Conservation (phyloP, 2,797 vertebrate genomes). For the Brotula barbata region DNA sequence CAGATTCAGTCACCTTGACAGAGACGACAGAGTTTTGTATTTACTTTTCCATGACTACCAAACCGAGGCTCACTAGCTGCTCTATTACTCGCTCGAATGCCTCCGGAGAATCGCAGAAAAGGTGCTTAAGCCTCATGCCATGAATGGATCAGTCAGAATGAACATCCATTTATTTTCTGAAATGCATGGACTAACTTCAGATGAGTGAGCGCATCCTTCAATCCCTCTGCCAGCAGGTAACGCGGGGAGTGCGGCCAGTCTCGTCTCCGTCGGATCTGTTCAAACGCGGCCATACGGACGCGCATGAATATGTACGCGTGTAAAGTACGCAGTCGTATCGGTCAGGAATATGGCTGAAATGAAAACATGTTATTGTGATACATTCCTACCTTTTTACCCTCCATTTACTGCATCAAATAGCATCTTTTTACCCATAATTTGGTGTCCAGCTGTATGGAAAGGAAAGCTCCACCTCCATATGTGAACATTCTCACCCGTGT, state of each 20-base stretch:
- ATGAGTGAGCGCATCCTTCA: background rate
- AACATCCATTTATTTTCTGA: slow-evolving; percentile 25
- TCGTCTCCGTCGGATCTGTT: background rate
- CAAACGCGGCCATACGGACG: background rate
- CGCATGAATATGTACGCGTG: background rate
- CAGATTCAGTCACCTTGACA: slow-evolving; percentile 20
- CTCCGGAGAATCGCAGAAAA: slow-evolving; percentile 29
- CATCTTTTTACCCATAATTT: no score
- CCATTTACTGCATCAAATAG: no score
- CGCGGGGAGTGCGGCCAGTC: background rate
- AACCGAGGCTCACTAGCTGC: slow-evolving; percentile 22
- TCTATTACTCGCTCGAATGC: slow-evolving; percentile 40
- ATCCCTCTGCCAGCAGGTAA: background rate
- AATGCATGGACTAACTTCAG: slow-evolving; percentile 8
- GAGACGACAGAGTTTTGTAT: slow-evolving; percentile 6
- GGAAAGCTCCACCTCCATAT: no score
- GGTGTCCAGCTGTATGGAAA: no score
- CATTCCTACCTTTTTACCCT: no score
- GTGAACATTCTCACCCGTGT: no score
- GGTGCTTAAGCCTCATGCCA: slow-evolving; percentile 29
- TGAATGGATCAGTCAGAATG: slow-evolving; percentile 21
- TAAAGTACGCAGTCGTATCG: background rate
- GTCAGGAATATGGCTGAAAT: no score
- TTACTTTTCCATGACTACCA: slow-evolving; percentile 23
- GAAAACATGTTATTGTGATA: no score